Evolutionary conservation across 2,113 vertebrate genomes (phyloP).

Genomic region (Burhinus oedicnemus): DNA sequence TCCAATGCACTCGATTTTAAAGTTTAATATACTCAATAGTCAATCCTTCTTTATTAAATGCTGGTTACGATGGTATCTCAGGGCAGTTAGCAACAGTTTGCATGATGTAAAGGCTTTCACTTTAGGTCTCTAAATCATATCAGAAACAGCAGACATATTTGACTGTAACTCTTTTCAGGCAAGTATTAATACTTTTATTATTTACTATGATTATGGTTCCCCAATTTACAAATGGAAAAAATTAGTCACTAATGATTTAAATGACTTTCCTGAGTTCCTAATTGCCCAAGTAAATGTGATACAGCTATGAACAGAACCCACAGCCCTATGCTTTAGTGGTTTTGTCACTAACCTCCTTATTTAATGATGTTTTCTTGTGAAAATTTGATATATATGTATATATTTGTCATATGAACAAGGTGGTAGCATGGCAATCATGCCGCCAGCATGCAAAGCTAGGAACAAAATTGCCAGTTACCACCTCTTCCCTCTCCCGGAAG

Average conservation of each 20-base stretch:
- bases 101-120: neutral
- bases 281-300: neutral
- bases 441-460: neutral
- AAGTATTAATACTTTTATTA: neutral
- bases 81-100: neutral
- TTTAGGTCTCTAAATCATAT: neutral
- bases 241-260: neutral
- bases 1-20: neutral
- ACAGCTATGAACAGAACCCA: neutral
- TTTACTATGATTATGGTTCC: neutral
- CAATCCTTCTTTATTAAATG: neutral
- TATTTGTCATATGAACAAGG: neutral
- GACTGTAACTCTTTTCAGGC: neutral
- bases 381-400: neutral
- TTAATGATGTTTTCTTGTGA: neutral
- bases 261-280: neutral
- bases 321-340: neutral
- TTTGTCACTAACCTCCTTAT: neutral
- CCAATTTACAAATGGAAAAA: neutral
- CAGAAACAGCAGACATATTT: neutral
- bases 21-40: neutral
- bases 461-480: neutral
- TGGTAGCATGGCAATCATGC: neutral
- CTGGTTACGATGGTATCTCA: rapidly evolving
- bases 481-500: neutral